A percentile compares a stretch with the other conserved stretches of the same genome.
Evolutionary conservation across 2,113 vertebrate species (phyloP).

Genomic region (Eubucco bourcierii): DNA sequence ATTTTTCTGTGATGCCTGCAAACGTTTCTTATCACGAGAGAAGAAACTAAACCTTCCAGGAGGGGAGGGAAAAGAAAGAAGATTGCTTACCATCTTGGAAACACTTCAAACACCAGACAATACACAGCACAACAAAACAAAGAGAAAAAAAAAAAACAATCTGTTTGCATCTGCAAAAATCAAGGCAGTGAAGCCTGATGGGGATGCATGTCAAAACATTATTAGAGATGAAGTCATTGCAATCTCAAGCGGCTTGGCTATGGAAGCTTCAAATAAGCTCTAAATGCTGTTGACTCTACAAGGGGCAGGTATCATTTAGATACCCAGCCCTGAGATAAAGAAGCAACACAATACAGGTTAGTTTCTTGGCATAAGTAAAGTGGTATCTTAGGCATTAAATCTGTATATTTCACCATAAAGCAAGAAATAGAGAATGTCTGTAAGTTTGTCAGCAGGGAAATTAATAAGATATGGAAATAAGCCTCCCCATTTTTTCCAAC

Average conservation of each 20-base stretch:
- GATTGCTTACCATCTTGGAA: neutral
- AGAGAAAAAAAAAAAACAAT: neutral
- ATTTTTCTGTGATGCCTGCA: slow-evolving; percentile 72
- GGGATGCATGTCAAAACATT: slow-evolving; percentile 26
- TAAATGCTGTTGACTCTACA: slow-evolving; percentile 56
- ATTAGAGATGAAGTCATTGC: slow-evolving; percentile 56
- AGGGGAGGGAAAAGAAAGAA: neutral
- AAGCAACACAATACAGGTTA: slow-evolving; percentile 4
- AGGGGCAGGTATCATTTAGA: slow-evolving; percentile 10
- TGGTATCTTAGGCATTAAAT: slow-evolving; percentile 59
- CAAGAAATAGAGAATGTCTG: neutral
- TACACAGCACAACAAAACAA: slow-evolving; percentile 37
- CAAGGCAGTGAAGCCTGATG: slow-evolving; percentile 36
- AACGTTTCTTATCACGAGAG: slow-evolving; percentile 90
- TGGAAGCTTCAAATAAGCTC: slow-evolving; percentile 31
- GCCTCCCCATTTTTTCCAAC: neutral
- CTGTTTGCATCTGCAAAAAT: slow-evolving; percentile 28
- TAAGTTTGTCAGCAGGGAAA: neutral
- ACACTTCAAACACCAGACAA: neutral
- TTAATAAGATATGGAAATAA: neutral
- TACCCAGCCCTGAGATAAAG: neutral
- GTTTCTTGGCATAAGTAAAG: slow-evolving; percentile 52
- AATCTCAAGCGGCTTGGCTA: slow-evolving; percentile 36
- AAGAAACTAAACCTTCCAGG: slow-evolving; percentile 95
- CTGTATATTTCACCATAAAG: neutral